Evolutionary conservation across 2,888 invertebrate genomes (phyloP), one percentile per base, ranked within the genome.

Genomic region (Dryomyza anilis): DNA sequence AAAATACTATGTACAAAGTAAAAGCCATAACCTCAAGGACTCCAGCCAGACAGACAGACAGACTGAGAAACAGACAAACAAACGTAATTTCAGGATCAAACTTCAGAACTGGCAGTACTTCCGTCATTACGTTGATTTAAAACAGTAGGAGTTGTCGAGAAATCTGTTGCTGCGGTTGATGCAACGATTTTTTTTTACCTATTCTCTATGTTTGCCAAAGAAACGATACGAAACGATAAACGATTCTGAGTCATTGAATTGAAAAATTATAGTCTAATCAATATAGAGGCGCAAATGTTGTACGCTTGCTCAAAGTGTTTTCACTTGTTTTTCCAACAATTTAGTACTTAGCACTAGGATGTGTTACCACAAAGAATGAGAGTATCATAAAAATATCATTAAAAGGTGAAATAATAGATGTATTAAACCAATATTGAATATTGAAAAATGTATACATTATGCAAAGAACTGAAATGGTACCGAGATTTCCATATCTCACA

Each of bases 191-290:
- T n/a, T n/a, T n/a, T n/a, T n/a, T n/a, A n/a, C n/a, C n/a, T n/a
- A n/a, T n/a, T n/a, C n/a, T n/a, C n/a, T n/a, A n/a, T n/a, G n/a
- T n/a, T n/a, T n/a, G n/a, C n/a, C n/a, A n/a, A n/a, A n/a, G n/a
- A n/a, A n/a, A 33, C 55, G 33, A 21, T 30, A 7, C 55, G 21
- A 10, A 53, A 64, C 5, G 19, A 46, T 67, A 68, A 65, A 67
- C 64, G 66, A 67, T 79, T 74, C 65, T 76, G 73, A 74, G 65
- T 77, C 79, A 78, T 67, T 80, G 79, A 78, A 77, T 75, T 73
- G 78, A 74, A 79, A 79, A 80, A 79, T 79, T 74, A 79, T 78
- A 74, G 78, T 70, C 77, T 77, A 79, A 79, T 78, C 79, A 76
- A 78, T 75, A 70, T n/a, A 19, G 65, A 10, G 39, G 67, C 43